These are phyloP conservation scores for Mus spicilegus DNA, from an alignment of 2,113 vertebrate genomes.

Conservation along the genomic window DNA sequence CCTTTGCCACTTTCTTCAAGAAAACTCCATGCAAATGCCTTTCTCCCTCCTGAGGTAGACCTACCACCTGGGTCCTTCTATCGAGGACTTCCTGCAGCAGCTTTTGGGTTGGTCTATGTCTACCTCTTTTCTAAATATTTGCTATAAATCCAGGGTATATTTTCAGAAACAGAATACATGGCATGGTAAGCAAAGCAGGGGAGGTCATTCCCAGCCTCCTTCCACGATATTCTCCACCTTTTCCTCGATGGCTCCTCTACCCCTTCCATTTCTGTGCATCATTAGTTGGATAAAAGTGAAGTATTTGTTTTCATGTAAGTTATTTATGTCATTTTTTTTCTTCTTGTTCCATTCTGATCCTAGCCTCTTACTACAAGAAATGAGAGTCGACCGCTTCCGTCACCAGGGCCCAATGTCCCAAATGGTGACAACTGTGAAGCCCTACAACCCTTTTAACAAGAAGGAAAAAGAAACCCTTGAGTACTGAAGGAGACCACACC, in stretches of 20 bases:
- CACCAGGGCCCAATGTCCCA: slow-evolving; percentile 67
- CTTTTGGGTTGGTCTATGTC: no score
- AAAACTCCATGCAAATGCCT: not conserved
- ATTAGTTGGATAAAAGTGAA: not conserved
- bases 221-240: not conserved
- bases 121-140: not conserved
- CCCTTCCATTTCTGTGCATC: not conserved
- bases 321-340: not conserved
- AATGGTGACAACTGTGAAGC: slow-evolving; percentile 69
- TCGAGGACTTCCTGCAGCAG: not conserved
- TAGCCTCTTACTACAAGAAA: slow-evolving; percentile 49
- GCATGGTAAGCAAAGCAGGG: not conserved
- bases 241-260: not conserved
- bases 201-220: not conserved
- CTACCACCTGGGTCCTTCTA: not conserved
- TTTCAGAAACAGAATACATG: not conserved
- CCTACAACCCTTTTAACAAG: slow-evolving; percentile 79
- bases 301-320: not conserved
- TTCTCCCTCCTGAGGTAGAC: no score
- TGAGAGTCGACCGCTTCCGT: slow-evolving; percentile 37
- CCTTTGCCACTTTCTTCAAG: not conserved
- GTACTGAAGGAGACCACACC: not conserved
- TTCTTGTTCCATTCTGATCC: not conserved
- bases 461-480: not conserved
- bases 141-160: not conserved